Conservation (phyloP, 2,797 vertebrate species). For the Periophthalmus magnuspinnatus region DNA sequence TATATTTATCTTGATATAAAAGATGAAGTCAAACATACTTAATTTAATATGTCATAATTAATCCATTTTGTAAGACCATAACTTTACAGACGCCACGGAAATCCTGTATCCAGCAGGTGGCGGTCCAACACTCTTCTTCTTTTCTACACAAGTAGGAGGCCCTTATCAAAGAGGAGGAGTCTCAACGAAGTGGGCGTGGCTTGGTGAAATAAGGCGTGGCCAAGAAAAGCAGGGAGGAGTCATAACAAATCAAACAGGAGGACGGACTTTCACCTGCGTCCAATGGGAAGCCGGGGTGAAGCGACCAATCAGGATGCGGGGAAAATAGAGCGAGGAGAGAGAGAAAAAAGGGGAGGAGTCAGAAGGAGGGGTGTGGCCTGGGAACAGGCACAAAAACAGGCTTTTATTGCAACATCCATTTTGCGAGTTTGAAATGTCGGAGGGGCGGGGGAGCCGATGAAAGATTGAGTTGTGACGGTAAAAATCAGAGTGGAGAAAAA, state of each 20-base stretch:
- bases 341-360: constrained; percentile 51
- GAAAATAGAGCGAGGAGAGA: constrained; percentile 36
- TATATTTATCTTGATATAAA: no score
- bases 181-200: constrained; percentile 7
- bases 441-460: not conserved
- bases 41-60: not conserved
- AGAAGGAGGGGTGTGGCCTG: constrained; percentile 24
- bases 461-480: not conserved
- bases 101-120: constrained; percentile 49
- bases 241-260: constrained; percentile 4
- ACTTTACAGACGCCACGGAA: not conserved
- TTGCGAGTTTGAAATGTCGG: not conserved
- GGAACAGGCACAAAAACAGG: not conserved
- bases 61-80: not conserved
- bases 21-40: no score
- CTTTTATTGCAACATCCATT: constrained; percentile 10
- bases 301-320: constrained; percentile 52
- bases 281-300: constrained; percentile 45
- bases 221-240: constrained; percentile 15
- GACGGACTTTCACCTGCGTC: constrained; percentile 22
- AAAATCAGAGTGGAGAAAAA: constrained; percentile 1
- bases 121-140: constrained; percentile 27
- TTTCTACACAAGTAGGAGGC: constrained; percentile 26
- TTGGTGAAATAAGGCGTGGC: constrained; percentile 32
- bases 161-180: constrained; percentile 16